Base-by-base conservation (phyloP, 2,797 vertebrate species). In the Gouania willdenowi region DNA sequence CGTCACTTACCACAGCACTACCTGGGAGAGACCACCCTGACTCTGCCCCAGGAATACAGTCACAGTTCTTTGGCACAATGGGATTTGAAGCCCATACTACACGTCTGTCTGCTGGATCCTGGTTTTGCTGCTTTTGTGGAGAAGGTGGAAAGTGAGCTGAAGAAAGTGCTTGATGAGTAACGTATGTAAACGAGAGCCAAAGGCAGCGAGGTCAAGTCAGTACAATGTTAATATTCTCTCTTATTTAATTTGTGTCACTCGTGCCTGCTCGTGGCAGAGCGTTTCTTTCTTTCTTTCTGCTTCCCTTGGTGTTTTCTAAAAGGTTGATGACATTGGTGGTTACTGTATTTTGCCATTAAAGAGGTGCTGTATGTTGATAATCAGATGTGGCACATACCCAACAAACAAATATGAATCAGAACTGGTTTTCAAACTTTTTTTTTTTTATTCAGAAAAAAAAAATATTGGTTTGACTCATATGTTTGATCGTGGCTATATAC, bases 381-480 rank as follows among this genome's bases (percentile, higher is more conserved):
- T 36, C 16, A 14, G n/a, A 42, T 5, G 9, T 47, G 4, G 20
- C 45, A 1, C 5, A 33, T 58, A 53, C 6, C 4, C 4, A 20
- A 20, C 20, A 20, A 20, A 20, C 5, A 20, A 20, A 23, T n/a
- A n/a, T n/a, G n/a, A n/a, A n/a, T n/a, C 2, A 29, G 39, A 45
- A 17, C 2, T 23, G 23, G 12, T 18, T 59, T n/a, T n/a, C n/a
- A n/a, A n/a, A n/a, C 9, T 81, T 86, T 90, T 87, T 90, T 67
- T 55, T 84, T 91, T 95, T 98, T 97, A 96, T 98, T 95, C 87
- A 92, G 91, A 94, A 96, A 97, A 83, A n/a, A 94, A 94, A 84
- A 94, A 89, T 90, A 89, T 90, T 92, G 88, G 91, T 86, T 91
- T 88, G 89, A 91, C 90, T 88, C 88, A 89, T 88, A 87, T 91